Evolutionary conservation across 2,113 vertebrate genomes (phyloP).

Genomic region (Agelaius tricolor): DNA sequence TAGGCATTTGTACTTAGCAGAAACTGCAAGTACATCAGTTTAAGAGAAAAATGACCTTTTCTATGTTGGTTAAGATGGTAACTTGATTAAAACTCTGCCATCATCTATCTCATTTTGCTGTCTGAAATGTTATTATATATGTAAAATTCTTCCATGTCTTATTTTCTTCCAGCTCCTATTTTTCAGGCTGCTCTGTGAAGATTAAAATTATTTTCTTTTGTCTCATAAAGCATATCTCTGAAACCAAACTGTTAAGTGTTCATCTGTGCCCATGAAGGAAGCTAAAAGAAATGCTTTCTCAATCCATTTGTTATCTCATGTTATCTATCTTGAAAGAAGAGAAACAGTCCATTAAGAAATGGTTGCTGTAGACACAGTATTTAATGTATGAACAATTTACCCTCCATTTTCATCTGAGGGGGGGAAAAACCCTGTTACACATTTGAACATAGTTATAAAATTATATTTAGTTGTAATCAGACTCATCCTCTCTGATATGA

Average conservation of each 20-base stretch:
- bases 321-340: background rate
- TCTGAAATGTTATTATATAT: background rate
- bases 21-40: background rate
- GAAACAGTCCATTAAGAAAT: background rate
- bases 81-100: background rate
- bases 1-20: background rate
- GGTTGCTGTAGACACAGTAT: background rate
- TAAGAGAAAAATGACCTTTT: background rate
- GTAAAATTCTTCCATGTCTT: background rate
- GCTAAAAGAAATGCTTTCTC: background rate
- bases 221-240: background rate
- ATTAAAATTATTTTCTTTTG: background rate
- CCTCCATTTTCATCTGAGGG: background rate
- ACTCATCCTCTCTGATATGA: background rate
- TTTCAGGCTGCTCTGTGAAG: background rate
- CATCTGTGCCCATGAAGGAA: background rate
- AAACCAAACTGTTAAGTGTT: background rate
- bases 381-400: background rate
- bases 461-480: background rate
- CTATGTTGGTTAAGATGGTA: background rate
- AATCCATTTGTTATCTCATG: background rate
- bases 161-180: background rate
- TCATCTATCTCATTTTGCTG: background rate
- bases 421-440: fast-evolving
- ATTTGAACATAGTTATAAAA: background rate